Evolutionary conservation across 2,797 vertebrate genomes (phyloP).

Genomic region (Gobio occitaniae): DNA sequence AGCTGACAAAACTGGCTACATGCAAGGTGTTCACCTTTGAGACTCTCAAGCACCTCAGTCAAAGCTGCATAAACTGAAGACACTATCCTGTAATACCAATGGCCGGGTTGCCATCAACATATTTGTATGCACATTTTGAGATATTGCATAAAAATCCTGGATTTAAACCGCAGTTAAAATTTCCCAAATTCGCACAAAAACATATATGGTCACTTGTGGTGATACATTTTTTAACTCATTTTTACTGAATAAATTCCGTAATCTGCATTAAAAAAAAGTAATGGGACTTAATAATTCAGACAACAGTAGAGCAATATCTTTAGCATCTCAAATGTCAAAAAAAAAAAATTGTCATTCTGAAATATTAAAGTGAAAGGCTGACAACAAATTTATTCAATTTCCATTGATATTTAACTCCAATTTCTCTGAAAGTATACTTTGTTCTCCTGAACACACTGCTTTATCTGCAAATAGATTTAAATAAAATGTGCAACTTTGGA

Average conservation of each 20-base stretch:
- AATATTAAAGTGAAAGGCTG: background rate
- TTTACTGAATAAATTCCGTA: background rate
- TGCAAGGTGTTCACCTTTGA: conserved; percentile 79
- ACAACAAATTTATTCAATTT: background rate
- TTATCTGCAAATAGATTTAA: background rate
- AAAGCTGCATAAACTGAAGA: background rate
- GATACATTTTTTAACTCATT: background rate
- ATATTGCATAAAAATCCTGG: no score
- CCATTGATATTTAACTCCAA: background rate
- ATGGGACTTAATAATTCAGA: background rate
- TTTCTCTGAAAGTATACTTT: background rate
- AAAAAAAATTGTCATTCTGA: background rate
- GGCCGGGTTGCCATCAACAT: background rate
- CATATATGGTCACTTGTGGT: background rate
- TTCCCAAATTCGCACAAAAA: background rate
- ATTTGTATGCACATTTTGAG: background rate
- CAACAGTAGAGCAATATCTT: background rate
- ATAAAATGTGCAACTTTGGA: background rate
- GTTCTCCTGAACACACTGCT: background rate
- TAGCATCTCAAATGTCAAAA: background rate
- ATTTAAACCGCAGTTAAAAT: background rate
- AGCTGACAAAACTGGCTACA: conserved; percentile 86
- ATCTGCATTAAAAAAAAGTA: no score
- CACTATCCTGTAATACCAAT: background rate
- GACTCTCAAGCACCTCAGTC: background rate